Percentiles rank a stretch among this genome's conserved stretches.
phyloP scores from a whole-genome alignment of 1,140 invertebrate species.

The Cydia fagiglandana region DNA sequence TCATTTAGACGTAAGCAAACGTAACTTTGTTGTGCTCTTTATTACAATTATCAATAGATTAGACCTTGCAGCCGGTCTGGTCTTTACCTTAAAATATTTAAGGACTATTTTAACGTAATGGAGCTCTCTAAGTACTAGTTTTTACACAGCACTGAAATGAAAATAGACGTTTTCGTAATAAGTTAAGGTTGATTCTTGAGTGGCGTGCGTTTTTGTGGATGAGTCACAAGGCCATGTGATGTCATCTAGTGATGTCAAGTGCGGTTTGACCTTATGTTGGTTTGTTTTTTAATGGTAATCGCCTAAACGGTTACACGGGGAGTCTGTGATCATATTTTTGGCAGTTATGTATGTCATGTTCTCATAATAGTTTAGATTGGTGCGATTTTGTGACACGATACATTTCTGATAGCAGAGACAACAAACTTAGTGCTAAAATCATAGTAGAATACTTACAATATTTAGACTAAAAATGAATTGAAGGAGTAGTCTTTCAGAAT shows the following conservation, averaged over 20 bases:
- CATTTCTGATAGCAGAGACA: no score
- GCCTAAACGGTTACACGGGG: neutral
- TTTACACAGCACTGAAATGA: neutral
- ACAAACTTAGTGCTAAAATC: no score
- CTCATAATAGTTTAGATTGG: no score
- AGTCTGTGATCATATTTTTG: neutral
- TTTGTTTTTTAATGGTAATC: conserved; percentile 18
- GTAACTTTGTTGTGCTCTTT: neutral
- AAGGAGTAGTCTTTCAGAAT: no score
- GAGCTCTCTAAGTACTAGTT: neutral
- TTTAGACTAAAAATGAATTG: no score
- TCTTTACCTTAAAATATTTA: neutral
- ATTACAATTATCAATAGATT: conserved; percentile 19
- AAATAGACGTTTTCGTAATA: neutral
- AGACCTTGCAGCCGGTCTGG: neutral
- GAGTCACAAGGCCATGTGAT: conserved; percentile 67
- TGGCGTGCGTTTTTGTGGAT: conserved; percentile 32
- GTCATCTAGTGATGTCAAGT: conserved; percentile 62
- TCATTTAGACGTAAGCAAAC: neutral
- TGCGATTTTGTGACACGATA: no score
- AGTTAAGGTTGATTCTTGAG: neutral
- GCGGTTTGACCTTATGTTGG: conserved; percentile 46
- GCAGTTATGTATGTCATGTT: neutral
- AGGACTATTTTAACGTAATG: neutral
- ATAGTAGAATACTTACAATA: no score